These are phyloP conservation scores for Phyllopteryx taeniolatus DNA, from an alignment of 2,113 vertebrate species.

Conservation along the genomic window DNA sequence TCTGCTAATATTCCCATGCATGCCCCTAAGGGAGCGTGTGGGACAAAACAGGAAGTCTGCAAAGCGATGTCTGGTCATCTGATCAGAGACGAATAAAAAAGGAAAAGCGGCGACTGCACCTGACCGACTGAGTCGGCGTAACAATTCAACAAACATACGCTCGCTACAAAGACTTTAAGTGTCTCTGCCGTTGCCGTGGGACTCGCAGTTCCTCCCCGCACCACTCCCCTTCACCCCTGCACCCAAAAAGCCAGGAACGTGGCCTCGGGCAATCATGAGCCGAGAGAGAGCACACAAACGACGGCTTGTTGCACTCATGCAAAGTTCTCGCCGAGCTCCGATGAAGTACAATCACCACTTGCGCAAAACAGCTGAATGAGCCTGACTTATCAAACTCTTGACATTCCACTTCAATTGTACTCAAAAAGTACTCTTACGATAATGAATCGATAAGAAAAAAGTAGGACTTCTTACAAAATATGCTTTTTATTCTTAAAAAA, in stretches of 20 bases:
- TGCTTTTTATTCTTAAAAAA: too few relatives aligned
- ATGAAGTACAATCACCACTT: background rate
- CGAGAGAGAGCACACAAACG: background rate
- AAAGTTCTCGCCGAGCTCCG: background rate
- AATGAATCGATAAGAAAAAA: too few relatives aligned
- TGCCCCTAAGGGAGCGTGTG: background rate
- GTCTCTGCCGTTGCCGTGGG: background rate
- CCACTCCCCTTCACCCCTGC: background rate
- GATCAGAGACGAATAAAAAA: background rate
- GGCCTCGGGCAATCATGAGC: background rate
- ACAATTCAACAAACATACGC: background rate
- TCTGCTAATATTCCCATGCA: too few relatives aligned
- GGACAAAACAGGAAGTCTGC: background rate
- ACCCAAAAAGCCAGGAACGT: background rate
- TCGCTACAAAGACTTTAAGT: background rate
- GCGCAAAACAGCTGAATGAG: background rate
- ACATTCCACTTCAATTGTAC: too few relatives aligned
- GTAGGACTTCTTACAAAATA: too few relatives aligned
- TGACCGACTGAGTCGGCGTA: background rate
- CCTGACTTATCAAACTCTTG: background rate
- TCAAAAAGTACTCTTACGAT: too few relatives aligned
- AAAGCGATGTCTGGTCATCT: background rate
- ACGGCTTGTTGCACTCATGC: background rate
- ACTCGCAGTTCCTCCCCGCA: background rate
- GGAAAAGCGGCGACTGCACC: background rate